These are phyloP conservation scores for Hypothenemus hampei DNA, from an alignment of 1,140 invertebrate genomes.

Conservation along the genomic window DNA sequence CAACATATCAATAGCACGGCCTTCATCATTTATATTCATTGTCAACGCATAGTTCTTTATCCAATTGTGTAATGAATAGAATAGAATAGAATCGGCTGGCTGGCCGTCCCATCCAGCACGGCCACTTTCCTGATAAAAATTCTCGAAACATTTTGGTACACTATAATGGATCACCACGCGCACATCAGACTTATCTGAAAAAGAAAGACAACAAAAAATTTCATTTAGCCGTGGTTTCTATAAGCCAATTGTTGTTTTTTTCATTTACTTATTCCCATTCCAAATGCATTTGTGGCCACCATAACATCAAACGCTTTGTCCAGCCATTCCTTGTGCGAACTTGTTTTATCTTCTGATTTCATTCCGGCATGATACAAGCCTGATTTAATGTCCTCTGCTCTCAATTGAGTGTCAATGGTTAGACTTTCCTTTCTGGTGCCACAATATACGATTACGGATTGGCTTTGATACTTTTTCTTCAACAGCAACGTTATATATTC, in stretches of 20 bases:
- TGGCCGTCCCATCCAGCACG: conserved; percentile 90
- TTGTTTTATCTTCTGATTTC: conserved; percentile 59
- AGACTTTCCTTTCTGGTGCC: conserved; percentile 92
- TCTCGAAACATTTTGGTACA: conserved; percentile 92
- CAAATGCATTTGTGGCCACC: conserved; percentile 90
- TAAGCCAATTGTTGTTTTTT: not conserved
- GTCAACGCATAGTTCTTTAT: conserved; percentile 34
- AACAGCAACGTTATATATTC: no score
- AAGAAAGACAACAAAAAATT: no score
- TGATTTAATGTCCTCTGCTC: conserved; percentile 64
- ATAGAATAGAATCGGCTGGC: conserved; percentile 66
- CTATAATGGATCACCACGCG: conserved; percentile 89
- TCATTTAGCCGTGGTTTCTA: not conserved
- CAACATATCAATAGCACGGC: conserved; percentile 29
- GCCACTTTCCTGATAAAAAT: conserved; percentile 97
- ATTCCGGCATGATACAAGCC: conserved; percentile 88
- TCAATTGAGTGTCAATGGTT: conserved; percentile 60
- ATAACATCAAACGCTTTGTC: conserved; percentile 62
- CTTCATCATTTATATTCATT: conserved; percentile 34
- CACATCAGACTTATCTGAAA: conserved; percentile 89
- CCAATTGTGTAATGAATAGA: conserved; percentile 39
- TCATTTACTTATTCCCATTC: conserved; percentile 82
- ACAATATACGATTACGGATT: conserved; percentile 94
- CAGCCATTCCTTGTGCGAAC: conserved; percentile 78
- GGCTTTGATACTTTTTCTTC: no score